Conservation (phyloP, 2,888 invertebrate genomes). For the Arctia plantaginis region DNA sequence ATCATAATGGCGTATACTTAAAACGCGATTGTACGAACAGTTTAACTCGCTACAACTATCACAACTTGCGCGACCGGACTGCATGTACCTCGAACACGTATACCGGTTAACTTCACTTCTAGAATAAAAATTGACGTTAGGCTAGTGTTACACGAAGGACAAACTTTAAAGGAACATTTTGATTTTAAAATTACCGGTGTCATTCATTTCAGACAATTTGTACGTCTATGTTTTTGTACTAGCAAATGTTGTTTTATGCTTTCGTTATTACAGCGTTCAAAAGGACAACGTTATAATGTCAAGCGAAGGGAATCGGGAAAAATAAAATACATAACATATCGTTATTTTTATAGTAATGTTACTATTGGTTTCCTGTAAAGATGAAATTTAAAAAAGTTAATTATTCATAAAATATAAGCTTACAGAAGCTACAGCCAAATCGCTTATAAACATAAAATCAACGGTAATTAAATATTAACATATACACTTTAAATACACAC, state of each 20-base stretch:
- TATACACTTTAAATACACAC: no score
- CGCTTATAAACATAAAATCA: no score
- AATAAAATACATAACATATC: no score
- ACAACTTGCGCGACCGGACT: conserved; percentile 30
- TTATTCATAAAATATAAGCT: no score
- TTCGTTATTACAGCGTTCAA: neutral
- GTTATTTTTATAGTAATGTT: no score
- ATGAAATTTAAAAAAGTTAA: no score
- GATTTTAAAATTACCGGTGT: neutral
- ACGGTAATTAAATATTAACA: no score
- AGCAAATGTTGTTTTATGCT: neutral
- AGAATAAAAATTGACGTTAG: conserved; percentile 43
- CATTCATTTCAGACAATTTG: neutral
- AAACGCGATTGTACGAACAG: conserved; percentile 40
- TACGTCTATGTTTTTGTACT: neutral
- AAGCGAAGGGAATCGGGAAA: neutral
- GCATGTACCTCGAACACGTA: conserved; percentile 45
- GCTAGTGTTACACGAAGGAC: neutral
- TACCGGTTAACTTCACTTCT: conserved; percentile 45
- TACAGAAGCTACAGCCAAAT: no score
- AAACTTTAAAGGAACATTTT: neutral
- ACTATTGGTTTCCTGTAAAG: no score
- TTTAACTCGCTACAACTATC: conserved; percentile 46
- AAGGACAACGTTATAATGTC: neutral
- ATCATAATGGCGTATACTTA: conserved; percentile 42